Evolutionary conservation across 1,140 invertebrate species (phyloP), one percentile per base, ranked within the genome.

Genomic region (Drosophila neocordata): DNA sequence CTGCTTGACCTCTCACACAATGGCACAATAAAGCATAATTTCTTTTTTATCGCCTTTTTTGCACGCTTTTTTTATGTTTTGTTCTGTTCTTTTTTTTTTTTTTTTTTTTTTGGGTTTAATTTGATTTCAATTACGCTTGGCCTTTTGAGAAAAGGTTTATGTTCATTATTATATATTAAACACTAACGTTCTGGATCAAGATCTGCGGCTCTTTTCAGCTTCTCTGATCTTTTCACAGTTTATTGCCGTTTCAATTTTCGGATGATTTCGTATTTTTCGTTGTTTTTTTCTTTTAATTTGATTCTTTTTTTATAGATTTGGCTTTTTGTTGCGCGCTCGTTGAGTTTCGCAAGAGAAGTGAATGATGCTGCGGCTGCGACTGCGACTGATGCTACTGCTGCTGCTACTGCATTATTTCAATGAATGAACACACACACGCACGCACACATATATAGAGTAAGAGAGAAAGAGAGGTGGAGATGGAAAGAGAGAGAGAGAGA

Each of bases 271-370:
- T 37, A 31, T 51, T 37, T 55, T 61, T 60, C 53, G 55, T 64
- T 38, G 53, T 69, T 24, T 24, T 24, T 2, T 24, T 81, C 68
- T 74, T 69, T 74, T 83, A 74, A 69, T 77, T 69, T 22, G 38
- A 4, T 58, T 44, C 4, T 57, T 27, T n/a, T 52, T 62, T 34
- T 27, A n/a, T 84, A 80, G 72, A 85, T 80, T 79, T 83, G 71
- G 69, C 69, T 68, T 85, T 20, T 87, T 79, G 83, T 83, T 87
- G 83, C 84, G 84, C 83, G 84, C 84, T 88, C 83, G 77, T 77
- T 76, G 79, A 79, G 79, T 77, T 88, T 88, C 84, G 84, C 83
- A 79, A 79, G 82, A 74, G 76, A 88, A 88, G 74, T 89, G 83
- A 87, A 75, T 58, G 65, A 18, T 11, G 59, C 62, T 66, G 77